These are phyloP conservation scores for Nyctibius grandis DNA, from an alignment of 2,797 vertebrate genomes.

Conservation along the genomic window DNA sequence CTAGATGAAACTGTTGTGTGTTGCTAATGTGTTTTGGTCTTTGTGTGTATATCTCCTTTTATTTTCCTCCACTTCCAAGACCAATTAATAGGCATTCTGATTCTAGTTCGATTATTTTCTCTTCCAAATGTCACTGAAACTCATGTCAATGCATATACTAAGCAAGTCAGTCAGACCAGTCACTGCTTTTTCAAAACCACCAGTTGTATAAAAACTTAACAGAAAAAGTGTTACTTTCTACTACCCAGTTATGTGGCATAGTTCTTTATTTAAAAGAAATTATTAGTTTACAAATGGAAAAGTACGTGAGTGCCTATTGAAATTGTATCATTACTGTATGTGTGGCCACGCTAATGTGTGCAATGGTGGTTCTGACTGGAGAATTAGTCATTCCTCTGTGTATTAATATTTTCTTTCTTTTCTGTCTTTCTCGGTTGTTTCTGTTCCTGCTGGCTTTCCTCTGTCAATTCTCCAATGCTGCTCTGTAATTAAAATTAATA, in stretches of 20 bases:
- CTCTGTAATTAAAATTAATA: constrained; percentile 65
- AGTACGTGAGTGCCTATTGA: neutral
- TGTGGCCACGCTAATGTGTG: neutral
- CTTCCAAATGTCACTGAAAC: neutral
- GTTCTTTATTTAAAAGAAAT: neutral
- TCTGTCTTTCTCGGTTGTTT: constrained; percentile 63
- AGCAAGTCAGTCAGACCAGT: neutral
- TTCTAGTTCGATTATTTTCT: neutral
- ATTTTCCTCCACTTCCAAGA: neutral
- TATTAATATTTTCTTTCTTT: constrained; percentile 74
- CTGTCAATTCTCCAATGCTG: constrained; percentile 65
- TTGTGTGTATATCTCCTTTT: constrained; percentile 6
- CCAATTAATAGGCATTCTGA: neutral
- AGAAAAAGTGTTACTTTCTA: neutral
- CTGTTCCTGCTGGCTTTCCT: constrained; percentile 70
- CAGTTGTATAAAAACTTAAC: neutral
- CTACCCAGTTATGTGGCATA: neutral
- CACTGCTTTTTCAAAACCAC: constrained; percentile 54
- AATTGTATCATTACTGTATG: neutral
- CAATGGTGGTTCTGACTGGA: constrained; percentile 65
- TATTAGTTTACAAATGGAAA: neutral
- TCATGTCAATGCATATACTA: neutral
- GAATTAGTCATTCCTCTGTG: constrained; percentile 31
- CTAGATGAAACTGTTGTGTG: neutral
- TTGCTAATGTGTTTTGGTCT: neutral